Evolutionary conservation across 2,888 invertebrate species (phyloP).

Genomic region (Lamellibrachia columna): DNA sequence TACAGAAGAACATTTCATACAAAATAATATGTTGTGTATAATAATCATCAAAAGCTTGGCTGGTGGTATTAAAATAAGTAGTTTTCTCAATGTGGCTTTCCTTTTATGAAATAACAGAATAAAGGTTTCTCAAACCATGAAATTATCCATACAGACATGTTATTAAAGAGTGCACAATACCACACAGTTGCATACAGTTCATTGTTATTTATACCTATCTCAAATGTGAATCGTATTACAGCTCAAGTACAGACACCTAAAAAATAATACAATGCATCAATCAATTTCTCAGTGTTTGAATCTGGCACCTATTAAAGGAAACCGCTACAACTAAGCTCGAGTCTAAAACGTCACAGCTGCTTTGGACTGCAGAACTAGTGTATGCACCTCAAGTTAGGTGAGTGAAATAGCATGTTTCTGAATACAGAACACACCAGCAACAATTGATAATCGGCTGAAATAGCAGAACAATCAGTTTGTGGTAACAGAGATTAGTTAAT

Average conservation of each 20-base stretch:
- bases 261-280: not conserved
- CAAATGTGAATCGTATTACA: not conserved
- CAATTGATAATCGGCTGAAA: not conserved
- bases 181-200: not conserved
- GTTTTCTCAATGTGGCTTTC: not conserved
- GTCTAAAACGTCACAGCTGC: not conserved
- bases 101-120: not conserved
- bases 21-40: not conserved
- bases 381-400: not conserved
- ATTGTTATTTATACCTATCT: not conserved
- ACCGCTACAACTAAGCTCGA: not conserved
- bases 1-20: not conserved
- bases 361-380: not conserved
- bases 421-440: not conserved
- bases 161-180: not conserved
- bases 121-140: not conserved
- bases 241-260: not conserved
- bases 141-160: not conserved
- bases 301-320: constrained; percentile 3
- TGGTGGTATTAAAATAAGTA: not conserved
- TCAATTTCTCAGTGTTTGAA: not conserved
- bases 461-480: not conserved
- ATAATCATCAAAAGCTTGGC: not conserved
- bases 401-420: too few relatives aligned
- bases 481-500: not conserved